Evolutionary conservation across 2,888 invertebrate genomes (phyloP), one percentile per base, ranked within the genome.

Genomic region (Agriotes lineatus): DNA sequence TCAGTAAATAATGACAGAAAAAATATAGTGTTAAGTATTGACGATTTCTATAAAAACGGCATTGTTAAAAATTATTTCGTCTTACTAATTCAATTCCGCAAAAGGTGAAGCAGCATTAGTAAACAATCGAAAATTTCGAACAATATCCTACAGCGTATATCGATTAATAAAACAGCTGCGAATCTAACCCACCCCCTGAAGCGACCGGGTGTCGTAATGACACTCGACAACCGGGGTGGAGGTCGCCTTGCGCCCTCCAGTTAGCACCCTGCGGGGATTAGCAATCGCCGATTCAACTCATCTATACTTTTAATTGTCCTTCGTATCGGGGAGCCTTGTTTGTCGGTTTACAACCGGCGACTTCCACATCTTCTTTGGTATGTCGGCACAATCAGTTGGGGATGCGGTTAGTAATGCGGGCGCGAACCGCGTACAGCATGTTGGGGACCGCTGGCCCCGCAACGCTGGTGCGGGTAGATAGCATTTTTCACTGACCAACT

Each of bases 201-300:
- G 79, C 76, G 78, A 74, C 80, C 77, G 81, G 80, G 81, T 81
- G 82, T 79, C 78, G 80, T 82, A 82, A 82, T 81, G 82, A 82
- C 81, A 82, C 82, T 82, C 81, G 77, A 80, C 79, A 74, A 75
- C 74, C 77, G 75, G 73, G 71, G 75, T 73, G 71, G 45, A 64
- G 39, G 45, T 54, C 67, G 64, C 79, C 79, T 81, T 78, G 77
- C 80, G 74, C 79, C 72, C 73, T 69, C 72, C 76, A 73, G 79
- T 79, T 78, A 76, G 75, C 79, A 79, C 76, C 82, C 81, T 76
- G 75, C 78, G 65, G 78, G 75, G 80, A 80, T 81, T 80, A 80
- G 79, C 79, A 80, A 81, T 77, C 77, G 76, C 73, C 70, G 71
- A 72, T 74, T 73, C 67, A 50, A 62, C 67, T 71, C 69, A 67